Evolutionary conservation across 2,113 vertebrate genomes (phyloP).

Genomic region (Notiomystis cincta): DNA sequence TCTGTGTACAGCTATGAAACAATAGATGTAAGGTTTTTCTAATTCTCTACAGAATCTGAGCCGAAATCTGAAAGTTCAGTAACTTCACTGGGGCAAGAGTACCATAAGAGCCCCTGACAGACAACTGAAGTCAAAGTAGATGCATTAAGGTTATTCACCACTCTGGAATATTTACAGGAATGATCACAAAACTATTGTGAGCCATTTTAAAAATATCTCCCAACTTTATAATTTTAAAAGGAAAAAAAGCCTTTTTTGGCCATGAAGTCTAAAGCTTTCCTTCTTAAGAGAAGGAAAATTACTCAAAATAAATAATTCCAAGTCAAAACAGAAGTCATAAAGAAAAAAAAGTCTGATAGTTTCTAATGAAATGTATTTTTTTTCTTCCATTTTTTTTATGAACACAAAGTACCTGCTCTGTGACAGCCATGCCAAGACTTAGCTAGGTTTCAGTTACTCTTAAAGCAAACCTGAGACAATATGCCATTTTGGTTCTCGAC

Average conservation of each 20-base stretch:
- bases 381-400: neutral
- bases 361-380: neutral
- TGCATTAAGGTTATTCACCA: constrained; percentile 35
- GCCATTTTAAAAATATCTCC: neutral
- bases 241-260: neutral
- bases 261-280: neutral
- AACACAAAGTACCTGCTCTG: neutral
- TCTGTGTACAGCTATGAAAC: constrained; percentile 39
- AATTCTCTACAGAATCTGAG: constrained; percentile 42
- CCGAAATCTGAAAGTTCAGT: constrained; percentile 53
- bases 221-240: constrained; percentile 14
- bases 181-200: neutral
- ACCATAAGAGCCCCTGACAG: constrained; percentile 56
- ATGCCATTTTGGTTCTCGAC: fast-evolving
- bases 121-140: neutral
- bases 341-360: neutral
- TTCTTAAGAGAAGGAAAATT: neutral
- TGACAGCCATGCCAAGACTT: neutral
- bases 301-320: neutral
- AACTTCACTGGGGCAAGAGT: constrained; percentile 36
- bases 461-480: neutral
- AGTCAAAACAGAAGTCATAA: neutral
- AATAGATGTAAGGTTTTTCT: constrained; percentile 33
- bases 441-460: neutral
- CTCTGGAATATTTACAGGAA: constrained; percentile 32